A percentile compares a stretch with the other conserved stretches of the same genome.
Evolutionary conservation across 1,140 invertebrate species (phyloP).

Genomic region (Forficula auricularia): DNA sequence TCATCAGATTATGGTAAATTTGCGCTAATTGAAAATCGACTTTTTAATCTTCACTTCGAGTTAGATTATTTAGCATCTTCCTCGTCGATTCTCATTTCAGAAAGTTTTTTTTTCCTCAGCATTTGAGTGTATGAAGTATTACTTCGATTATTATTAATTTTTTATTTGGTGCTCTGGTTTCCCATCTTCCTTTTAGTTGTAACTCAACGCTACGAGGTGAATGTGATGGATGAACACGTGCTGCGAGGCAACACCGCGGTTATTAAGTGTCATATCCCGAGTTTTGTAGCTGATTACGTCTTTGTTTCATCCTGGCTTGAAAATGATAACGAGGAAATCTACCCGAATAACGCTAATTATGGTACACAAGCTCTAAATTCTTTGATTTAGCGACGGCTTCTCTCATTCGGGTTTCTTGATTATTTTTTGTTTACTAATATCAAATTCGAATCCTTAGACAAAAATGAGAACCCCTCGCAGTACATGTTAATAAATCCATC

Average conservation of each 20-base stretch:
- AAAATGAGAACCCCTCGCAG: too few relatives aligned
- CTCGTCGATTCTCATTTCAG: too few relatives aligned
- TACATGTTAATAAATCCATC: too few relatives aligned
- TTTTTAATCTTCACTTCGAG: neutral
- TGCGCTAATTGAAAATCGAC: too few relatives aligned
- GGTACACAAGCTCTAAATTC: constrained; percentile 31
- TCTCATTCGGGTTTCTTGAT: constrained; percentile 15
- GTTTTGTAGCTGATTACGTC: constrained; percentile 79
- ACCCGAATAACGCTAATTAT: constrained; percentile 40
- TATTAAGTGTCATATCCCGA: constrained; percentile 81
- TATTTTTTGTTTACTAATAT: too few relatives aligned
- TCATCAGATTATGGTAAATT: constrained; percentile 29
- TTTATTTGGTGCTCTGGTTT: neutral
- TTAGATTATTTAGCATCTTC: neutral
- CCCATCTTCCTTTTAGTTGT: constrained; percentile 53
- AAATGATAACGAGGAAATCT: constrained; percentile 48
- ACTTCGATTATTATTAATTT: constrained; percentile 1
- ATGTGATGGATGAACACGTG: constrained; percentile 80
- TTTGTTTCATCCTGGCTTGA: constrained; percentile 68
- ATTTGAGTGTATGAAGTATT: neutral
- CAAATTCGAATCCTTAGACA: too few relatives aligned
- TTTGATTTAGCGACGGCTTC: constrained; percentile 9
- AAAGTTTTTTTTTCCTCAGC: neutral
- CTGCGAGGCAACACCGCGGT: constrained; percentile 74
- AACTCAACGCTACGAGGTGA: constrained; percentile 70